phyloP scores from a whole-genome alignment of 2,113 vertebrate species.

The Tretioscincus oriximinensis region DNA sequence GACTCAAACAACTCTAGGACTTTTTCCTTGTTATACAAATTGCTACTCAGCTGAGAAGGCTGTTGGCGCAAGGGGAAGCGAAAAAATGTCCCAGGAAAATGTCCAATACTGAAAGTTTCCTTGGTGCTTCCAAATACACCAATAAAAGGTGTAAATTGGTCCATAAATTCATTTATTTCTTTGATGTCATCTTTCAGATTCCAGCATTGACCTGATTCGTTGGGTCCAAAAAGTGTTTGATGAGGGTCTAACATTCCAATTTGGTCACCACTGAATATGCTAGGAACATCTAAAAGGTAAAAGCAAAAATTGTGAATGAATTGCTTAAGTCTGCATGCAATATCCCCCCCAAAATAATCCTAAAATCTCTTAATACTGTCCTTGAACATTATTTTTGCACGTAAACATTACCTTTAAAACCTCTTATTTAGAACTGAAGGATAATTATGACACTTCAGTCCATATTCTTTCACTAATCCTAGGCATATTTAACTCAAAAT shows the following conservation, averaged over 20 bases:
- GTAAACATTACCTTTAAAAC: not conserved
- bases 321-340: not conserved
- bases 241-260: slow-evolving; percentile 98
- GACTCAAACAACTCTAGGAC: slow-evolving; percentile 95
- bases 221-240: slow-evolving; percentile 91
- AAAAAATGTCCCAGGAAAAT: slow-evolving; percentile 94
- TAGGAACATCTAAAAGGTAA: slow-evolving; percentile 87
- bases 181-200: slow-evolving; percentile 90
- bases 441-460: not conserved
- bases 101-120: slow-evolving; percentile 83
- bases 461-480: not conserved
- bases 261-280: slow-evolving; percentile 97
- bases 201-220: slow-evolving; percentile 97
- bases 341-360: not conserved
- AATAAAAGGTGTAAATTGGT: slow-evolving; percentile 92
- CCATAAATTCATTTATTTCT: slow-evolving; percentile 87
- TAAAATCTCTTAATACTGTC: not conserved
- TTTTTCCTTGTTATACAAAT: slow-evolving; percentile 94
- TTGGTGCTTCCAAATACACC: slow-evolving; percentile 91
- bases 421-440: not conserved
- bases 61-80: slow-evolving; percentile 92
- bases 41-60: slow-evolving; percentile 90
- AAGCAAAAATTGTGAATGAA: slow-evolving; percentile 43
- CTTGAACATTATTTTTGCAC: too few relatives aligned
- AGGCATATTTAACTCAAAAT: not conserved